Evolutionary conservation across 1,140 invertebrate genomes (phyloP).

Genomic region (Matsumurasca onukii): DNA sequence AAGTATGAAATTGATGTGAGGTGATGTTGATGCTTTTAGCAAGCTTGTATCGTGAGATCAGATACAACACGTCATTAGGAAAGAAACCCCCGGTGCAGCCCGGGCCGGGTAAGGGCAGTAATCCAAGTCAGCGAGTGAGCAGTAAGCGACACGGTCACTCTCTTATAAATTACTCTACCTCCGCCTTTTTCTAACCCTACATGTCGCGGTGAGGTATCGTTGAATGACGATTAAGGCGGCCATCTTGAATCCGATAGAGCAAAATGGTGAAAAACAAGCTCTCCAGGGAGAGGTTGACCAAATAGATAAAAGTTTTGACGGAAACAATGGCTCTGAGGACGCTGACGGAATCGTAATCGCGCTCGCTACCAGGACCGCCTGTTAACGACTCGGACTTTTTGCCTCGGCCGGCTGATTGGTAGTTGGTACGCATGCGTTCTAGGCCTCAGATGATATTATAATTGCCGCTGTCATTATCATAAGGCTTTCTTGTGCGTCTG

Average conservation of each 20-base stretch:
- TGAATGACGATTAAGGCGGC: slow-evolving; percentile 22
- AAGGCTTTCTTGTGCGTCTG: slow-evolving; percentile 22
- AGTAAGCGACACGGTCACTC: not conserved
- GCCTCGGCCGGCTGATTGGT: slow-evolving; percentile 14
- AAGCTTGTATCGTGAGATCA: too few relatives aligned
- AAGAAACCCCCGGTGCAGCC: not conserved
- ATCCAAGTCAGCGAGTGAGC: not conserved
- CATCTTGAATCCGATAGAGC: slow-evolving; percentile 23
- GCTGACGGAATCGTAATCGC: not conserved
- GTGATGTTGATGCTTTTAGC: too few relatives aligned
- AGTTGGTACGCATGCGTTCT: slow-evolving; percentile 10
- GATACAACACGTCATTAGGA: not conserved
- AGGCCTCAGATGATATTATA: slow-evolving; percentile 23
- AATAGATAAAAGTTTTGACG: slow-evolving; percentile 26
- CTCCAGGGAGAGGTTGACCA: not conserved
- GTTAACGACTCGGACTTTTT: slow-evolving; percentile 6
- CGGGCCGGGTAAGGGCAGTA: not conserved
- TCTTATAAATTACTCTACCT: not conserved
- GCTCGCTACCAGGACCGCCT: not conserved
- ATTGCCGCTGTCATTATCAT: slow-evolving; percentile 25
- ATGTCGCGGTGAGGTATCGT: slow-evolving; percentile 11
- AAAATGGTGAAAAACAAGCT: not conserved
- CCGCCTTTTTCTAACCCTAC: slow-evolving; percentile 3
- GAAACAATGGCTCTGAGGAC: slow-evolving; percentile 19
- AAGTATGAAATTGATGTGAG: too few relatives aligned